Evolutionary conservation across 2,888 invertebrate species (phyloP).

Genomic region (Blastobasis lacticolella): DNA sequence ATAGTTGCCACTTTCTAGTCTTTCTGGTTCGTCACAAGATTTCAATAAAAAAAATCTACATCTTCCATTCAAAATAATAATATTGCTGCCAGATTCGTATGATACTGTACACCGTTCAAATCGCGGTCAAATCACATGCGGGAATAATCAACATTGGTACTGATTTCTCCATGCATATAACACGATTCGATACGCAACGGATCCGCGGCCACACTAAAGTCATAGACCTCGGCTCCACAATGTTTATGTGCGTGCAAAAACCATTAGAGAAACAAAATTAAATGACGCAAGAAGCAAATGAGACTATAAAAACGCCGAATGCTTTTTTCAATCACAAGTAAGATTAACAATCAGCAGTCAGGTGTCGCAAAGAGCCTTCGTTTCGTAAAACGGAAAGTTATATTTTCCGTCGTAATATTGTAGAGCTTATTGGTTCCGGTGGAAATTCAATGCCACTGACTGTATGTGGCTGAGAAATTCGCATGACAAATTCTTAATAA

Average conservation of each 20-base stretch:
- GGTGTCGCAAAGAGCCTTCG: conserved; percentile 1
- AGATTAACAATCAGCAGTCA: not conserved
- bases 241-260: conserved; percentile 37
- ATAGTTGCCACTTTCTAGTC: too few relatives aligned
- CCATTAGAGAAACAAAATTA: conserved; percentile 21
- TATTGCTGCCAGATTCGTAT: too few relatives aligned
- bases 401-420: not conserved
- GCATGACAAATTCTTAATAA: conserved; percentile 7
- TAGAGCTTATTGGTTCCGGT: not conserved
- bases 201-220: conserved; percentile 26
- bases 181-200: conserved; percentile 34
- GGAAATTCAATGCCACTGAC: not conserved
- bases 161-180: conserved; percentile 33
- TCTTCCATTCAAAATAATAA: too few relatives aligned
- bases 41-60: too few relatives aligned
- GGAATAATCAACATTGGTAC: conserved; percentile 1
- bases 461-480: conserved; percentile 2
- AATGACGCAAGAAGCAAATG: conserved; percentile 22
- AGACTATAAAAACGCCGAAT: not conserved
- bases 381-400: conserved; percentile 7
- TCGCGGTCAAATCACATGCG: too few relatives aligned
- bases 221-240: conserved; percentile 14
- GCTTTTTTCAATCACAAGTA: not conserved
- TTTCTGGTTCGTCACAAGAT: too few relatives aligned
- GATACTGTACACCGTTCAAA: too few relatives aligned